Conservation (phyloP, 2,113 vertebrate species). For the Stegostoma tigrinum region DNA sequence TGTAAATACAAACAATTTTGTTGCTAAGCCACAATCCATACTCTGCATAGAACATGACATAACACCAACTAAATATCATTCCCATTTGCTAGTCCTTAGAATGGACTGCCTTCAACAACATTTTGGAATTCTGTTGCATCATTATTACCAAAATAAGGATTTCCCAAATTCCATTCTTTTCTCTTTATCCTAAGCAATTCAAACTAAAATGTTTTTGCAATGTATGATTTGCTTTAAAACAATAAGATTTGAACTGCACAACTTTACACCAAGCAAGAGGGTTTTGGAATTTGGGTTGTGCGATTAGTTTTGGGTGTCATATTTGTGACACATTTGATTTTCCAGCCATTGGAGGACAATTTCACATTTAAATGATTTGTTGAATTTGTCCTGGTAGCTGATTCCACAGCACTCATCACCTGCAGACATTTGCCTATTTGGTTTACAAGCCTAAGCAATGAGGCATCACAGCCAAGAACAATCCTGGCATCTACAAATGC, state of each 20-base stretch:
- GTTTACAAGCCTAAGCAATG: neutral
- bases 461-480: neutral
- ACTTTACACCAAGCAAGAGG: neutral
- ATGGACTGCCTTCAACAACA: neutral
- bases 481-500: neutral
- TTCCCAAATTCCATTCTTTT: neutral
- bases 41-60: neutral
- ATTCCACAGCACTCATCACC: neutral
- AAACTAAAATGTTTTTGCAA: neutral
- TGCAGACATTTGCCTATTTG: neutral
- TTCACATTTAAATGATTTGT: neutral
- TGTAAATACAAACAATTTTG: neutral
- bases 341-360: neutral
- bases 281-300: too few relatives aligned
- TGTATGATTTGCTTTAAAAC: neutral
- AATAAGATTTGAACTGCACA: neutral
- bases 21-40: neutral
- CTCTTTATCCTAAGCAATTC: neutral
- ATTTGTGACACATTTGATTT: neutral
- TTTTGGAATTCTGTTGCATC: neutral
- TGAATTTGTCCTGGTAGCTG: neutral
- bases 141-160: neutral
- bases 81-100: neutral
- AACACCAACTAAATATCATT: neutral
- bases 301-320: neutral